These are phyloP conservation scores for Ceyx cyanopectus DNA, from an alignment of 2,113 vertebrate genomes.

Conservation along the genomic window DNA sequence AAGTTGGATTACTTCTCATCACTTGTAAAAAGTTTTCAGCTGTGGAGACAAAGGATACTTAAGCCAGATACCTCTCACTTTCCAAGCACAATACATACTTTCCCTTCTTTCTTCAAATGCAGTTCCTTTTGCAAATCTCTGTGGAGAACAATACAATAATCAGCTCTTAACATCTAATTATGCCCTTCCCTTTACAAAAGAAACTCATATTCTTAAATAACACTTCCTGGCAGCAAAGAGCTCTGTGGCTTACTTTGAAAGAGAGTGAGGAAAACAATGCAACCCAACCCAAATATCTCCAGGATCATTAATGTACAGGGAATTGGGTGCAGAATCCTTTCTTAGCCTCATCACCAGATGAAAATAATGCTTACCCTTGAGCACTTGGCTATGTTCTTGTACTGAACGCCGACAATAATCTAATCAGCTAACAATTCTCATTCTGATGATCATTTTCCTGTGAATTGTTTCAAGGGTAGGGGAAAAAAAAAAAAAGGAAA, in stretches of 20 bases:
- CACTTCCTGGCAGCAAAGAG: constrained; percentile 36
- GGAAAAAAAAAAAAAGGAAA: background rate
- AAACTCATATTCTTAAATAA: constrained; percentile 62
- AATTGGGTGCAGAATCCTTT: constrained; percentile 44
- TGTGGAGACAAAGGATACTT: background rate
- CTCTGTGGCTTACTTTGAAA: constrained; percentile 42
- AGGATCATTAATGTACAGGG: constrained; percentile 28
- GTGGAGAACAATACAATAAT: constrained; percentile 55
- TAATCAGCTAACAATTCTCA: constrained; percentile 44
- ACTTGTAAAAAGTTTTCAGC: background rate
- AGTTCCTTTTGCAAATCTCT: constrained; percentile 33
- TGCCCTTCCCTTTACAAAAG: constrained; percentile 49
- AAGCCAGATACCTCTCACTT: constrained; percentile 42
- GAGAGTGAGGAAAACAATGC: constrained; percentile 34
- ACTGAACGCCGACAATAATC: background rate
- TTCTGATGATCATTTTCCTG: constrained; percentile 61
- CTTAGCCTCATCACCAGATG: constrained; percentile 56
- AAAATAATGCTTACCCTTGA: constrained; percentile 62
- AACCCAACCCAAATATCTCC: constrained; percentile 53
- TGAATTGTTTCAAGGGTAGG: constrained; percentile 1
- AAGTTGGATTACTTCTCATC: background rate
- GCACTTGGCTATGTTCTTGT: constrained; percentile 17
- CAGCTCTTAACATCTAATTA: constrained; percentile 46
- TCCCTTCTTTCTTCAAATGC: constrained; percentile 47
- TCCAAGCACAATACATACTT: constrained; percentile 29